Evolutionary conservation across 2,797 vertebrate genomes (phyloP).

Genomic region (Intellagama lesueurii): DNA sequence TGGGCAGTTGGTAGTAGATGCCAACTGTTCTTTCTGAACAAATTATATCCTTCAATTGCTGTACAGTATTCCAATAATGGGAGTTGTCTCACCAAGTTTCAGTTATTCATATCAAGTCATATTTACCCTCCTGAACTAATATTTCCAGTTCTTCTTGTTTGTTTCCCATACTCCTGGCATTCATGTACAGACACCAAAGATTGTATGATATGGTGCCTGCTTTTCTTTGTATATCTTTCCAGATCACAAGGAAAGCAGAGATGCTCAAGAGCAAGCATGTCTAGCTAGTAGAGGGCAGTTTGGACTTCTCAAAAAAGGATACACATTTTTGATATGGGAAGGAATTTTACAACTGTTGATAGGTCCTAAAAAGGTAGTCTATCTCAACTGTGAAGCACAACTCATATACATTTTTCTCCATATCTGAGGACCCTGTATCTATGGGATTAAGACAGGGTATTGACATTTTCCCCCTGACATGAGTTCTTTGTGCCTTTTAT

Average conservation of each 20-base stretch:
- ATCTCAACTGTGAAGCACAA: background rate
- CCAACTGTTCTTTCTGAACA: too few relatives aligned
- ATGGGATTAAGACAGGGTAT: background rate
- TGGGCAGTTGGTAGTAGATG: too few relatives aligned
- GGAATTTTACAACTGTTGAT: background rate
- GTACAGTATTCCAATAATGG: too few relatives aligned
- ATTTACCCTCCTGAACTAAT: too few relatives aligned
- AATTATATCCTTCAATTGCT: too few relatives aligned
- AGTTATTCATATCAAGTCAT: too few relatives aligned
- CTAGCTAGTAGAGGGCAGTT: constrained; percentile 46
- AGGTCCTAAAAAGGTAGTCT: background rate
- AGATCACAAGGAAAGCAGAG: too few relatives aligned
- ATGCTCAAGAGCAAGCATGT: constrained; percentile 50
- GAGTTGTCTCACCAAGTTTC: too few relatives aligned
- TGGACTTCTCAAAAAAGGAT: constrained; percentile 17
- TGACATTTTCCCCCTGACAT: background rate
- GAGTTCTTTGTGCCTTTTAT: background rate
- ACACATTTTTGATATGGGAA: background rate
- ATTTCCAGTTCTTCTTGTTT: too few relatives aligned
- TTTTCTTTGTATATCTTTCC: background rate
- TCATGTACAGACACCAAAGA: background rate
- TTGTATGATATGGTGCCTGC: background rate
- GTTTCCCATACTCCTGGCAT: background rate
- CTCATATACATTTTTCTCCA: background rate
- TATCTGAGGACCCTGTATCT: constrained; percentile 24